Evolutionary conservation across 2,888 invertebrate species (phyloP).

Genomic region (Cataglyphis albicans): DNA sequence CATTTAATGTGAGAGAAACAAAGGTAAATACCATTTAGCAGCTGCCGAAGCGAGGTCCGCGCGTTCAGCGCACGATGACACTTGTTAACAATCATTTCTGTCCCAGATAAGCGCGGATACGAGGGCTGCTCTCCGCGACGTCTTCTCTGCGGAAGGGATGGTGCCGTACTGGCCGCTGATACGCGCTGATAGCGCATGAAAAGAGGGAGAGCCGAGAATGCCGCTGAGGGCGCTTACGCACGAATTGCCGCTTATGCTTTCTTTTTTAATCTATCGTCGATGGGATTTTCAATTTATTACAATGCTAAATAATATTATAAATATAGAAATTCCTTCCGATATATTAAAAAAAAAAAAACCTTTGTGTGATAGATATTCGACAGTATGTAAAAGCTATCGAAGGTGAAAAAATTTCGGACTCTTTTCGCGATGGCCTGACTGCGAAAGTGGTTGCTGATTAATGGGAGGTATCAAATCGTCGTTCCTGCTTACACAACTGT

Average conservation of each 20-base stretch:
- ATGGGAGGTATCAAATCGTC: slow-evolving; percentile 49
- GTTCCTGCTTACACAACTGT: slow-evolving; percentile 44
- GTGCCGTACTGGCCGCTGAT: slow-evolving; percentile 60
- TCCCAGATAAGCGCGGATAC: slow-evolving; percentile 5
- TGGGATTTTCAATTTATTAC: not conserved
- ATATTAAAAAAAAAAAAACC: not conserved
- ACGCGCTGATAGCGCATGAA: slow-evolving; percentile 58
- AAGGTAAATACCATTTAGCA: slow-evolving; percentile 60
- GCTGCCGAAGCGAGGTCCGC: slow-evolving; percentile 53
- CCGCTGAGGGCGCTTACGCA: slow-evolving; percentile 55
- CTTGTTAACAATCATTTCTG: slow-evolving; percentile 70
- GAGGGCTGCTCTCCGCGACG: slow-evolving; percentile 27
- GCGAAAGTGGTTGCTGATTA: slow-evolving; percentile 36
- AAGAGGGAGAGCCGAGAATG: slow-evolving; percentile 57
- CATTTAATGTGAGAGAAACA: not conserved
- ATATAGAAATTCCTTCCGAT: not conserved
- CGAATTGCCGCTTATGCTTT: slow-evolving; percentile 10
- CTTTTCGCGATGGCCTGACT: not conserved
- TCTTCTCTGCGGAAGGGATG: slow-evolving; percentile 60
- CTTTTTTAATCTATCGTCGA: not conserved
- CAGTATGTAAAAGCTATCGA: not conserved
- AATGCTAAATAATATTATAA: not conserved
- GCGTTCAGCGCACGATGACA: slow-evolving; percentile 55
- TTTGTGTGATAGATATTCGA: not conserved
- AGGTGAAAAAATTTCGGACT: not conserved